A percentile compares a stretch with the other conserved stretches of the same genome.
phyloP scores from a whole-genome alignment of 2,113 vertebrate genomes.

The Electrona antarctica region DNA sequence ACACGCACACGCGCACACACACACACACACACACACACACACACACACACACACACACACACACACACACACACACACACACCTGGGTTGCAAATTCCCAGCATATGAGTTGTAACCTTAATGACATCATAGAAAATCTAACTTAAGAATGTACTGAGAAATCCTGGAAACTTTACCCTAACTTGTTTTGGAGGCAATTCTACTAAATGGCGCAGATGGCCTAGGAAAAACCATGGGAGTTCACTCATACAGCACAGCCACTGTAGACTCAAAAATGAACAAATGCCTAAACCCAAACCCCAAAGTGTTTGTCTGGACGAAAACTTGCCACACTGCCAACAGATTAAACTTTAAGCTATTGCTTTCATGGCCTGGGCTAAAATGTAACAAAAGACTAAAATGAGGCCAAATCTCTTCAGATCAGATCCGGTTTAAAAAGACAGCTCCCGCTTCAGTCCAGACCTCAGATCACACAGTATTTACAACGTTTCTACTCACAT shows the following conservation, averaged over 20 bases:
- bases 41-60: background rate
- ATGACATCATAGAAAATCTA: constrained; percentile 2
- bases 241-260: background rate
- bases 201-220: background rate
- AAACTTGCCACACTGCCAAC: background rate
- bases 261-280: background rate
- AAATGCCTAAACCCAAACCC: background rate
- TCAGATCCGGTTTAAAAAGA: background rate
- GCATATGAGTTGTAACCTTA: background rate
- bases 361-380: background rate
- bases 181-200: background rate
- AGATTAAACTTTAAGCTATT: constrained; percentile 19
- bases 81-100: background rate
- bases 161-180: background rate
- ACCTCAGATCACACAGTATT: too few relatives aligned
- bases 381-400: constrained; percentile 26
- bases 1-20: background rate
- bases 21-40: constrained; percentile 8
- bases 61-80: constrained; percentile 1
- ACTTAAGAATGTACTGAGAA: background rate
- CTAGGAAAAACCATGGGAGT: background rate
- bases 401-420: constrained; percentile 1
- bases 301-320: background rate
- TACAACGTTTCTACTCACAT: too few relatives aligned
- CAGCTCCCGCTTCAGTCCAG: too few relatives aligned